Percentiles rank a stretch among this genome's conserved stretches.
phyloP scores from a whole-genome alignment of 2,113 vertebrate species.

The Spizaetus ornatus region DNA sequence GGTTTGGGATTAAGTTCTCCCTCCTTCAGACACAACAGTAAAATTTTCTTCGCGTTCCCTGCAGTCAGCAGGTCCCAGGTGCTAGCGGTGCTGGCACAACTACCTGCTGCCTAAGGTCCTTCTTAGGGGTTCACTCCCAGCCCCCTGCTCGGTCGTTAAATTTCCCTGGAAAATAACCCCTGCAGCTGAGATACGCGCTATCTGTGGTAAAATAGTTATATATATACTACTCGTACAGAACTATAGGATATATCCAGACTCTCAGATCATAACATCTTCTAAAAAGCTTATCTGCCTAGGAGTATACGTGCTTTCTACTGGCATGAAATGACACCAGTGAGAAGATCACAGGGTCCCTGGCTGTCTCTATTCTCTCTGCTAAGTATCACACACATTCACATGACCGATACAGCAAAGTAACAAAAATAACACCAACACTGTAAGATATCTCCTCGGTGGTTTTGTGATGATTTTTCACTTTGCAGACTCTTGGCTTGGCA shows the following conservation, averaged over 20 bases:
- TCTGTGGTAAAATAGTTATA: background rate
- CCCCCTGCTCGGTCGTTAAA: background rate
- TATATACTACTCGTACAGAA: background rate
- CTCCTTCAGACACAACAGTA: background rate
- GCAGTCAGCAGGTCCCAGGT: background rate
- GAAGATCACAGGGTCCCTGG: background rate
- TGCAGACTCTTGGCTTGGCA: background rate
- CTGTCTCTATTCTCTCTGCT: background rate
- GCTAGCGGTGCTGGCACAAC: background rate
- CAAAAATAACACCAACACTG: background rate
- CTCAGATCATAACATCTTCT: background rate
- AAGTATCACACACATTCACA: background rate
- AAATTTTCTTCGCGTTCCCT: background rate
- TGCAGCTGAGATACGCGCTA: accelerated
- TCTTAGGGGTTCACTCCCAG: background rate
- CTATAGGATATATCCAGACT: background rate
- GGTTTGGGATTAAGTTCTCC: background rate
- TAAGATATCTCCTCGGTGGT: background rate
- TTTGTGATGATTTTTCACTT: background rate
- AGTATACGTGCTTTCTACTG: background rate
- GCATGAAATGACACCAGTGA: background rate
- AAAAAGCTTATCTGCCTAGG: background rate
- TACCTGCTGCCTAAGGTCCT: background rate
- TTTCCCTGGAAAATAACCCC: background rate
- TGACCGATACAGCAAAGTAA: background rate